phyloP scores from a whole-genome alignment of 1,140 invertebrate genomes.

The Solen grandis region DNA sequence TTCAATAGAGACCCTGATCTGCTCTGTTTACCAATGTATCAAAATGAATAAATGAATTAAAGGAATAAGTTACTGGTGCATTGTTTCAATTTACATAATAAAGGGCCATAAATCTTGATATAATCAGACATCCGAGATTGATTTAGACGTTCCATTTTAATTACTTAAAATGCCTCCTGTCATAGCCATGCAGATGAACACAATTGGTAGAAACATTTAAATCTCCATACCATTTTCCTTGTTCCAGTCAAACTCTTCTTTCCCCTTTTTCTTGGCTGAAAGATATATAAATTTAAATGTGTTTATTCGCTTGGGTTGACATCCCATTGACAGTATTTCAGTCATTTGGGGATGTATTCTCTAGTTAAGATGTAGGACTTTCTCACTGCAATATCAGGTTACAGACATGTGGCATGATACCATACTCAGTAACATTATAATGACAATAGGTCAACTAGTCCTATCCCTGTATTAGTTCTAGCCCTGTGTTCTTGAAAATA shows the following conservation, averaged over 20 bases:
- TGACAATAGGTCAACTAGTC: no score
- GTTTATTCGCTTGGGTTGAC: not conserved
- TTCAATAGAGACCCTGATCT: no score
- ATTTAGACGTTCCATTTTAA: not conserved
- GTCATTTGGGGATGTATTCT: not conserved
- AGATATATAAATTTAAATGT: not conserved
- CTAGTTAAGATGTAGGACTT: no score
- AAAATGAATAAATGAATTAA: no score
- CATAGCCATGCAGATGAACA: no score
- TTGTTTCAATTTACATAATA: no score
- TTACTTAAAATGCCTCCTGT: not conserved
- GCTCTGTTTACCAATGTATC: no score
- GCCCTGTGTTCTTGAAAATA: no score
- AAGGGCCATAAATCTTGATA: not conserved
- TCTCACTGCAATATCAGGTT: not conserved
- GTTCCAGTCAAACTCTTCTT: conserved; percentile 43
- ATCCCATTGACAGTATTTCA: not conserved
- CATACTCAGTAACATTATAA: no score
- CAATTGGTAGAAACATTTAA: not conserved
- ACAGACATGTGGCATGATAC: no score
- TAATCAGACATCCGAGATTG: not conserved
- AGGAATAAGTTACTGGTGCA: no score
- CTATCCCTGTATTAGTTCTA: no score
- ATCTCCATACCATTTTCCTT: conserved; percentile 51
- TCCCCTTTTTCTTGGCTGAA: conserved; percentile 9